Conservation (phyloP, 2,797 vertebrate genomes). For the Tragelaphus oryx region DNA sequence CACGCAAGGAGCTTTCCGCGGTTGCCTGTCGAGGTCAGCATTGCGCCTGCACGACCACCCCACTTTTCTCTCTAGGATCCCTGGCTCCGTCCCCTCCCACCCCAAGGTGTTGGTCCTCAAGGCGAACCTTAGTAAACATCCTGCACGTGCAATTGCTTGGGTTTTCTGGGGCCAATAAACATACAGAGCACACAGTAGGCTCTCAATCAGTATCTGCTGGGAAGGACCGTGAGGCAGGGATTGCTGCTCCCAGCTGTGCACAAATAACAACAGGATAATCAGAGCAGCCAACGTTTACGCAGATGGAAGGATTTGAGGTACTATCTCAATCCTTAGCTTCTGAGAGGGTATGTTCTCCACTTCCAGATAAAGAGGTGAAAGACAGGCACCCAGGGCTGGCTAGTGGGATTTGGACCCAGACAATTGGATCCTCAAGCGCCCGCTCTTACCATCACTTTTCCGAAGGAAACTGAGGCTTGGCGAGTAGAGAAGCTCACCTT, state of each 20-base stretch:
- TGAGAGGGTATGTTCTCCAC: neutral
- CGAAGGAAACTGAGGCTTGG: neutral
- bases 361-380: neutral
- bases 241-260: neutral
- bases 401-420: neutral
- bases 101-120: neutral
- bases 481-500: neutral
- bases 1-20: neutral
- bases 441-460: neutral
- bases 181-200: neutral
- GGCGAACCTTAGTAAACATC: neutral
- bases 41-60: fast-evolving
- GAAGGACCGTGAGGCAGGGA: too few species aligned
- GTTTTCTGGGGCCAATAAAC: neutral
- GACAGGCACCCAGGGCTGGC: neutral
- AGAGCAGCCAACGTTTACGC: neutral
- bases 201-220: neutral
- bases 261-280: neutral
- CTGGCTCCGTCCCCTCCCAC: neutral
- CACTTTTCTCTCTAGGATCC: neutral
- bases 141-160: neutral
- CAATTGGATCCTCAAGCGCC: neutral
- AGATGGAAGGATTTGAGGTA: neutral
- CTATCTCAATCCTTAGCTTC: neutral
- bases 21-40: neutral